Percentiles rank a stretch among this genome's conserved stretches.
Conservation (phyloP, 2,113 vertebrate species). For the Promerops cafer region DNA sequence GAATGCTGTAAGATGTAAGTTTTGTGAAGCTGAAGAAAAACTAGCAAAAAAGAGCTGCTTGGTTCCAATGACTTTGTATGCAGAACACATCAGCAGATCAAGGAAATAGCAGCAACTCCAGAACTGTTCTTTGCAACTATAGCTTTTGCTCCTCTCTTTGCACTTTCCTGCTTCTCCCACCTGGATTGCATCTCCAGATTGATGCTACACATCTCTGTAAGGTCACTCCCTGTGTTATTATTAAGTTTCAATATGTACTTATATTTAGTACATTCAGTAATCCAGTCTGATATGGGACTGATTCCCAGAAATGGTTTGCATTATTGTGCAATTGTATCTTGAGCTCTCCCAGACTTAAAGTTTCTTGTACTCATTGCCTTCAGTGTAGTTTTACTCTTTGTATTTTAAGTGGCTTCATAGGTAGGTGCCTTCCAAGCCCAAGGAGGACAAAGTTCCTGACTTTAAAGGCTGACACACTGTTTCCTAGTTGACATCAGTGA, state of each 20-base stretch:
- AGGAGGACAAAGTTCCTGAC: neutral
- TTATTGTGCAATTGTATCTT: neutral
- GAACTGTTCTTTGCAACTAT: neutral
- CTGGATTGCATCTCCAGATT: neutral
- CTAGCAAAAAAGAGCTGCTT: neutral
- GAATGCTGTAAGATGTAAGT: neutral
- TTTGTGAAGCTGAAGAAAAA: neutral
- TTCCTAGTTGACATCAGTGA: neutral
- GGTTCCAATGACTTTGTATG: neutral
- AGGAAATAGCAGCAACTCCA: neutral
- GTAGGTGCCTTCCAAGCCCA: neutral
- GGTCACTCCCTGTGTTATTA: neutral
- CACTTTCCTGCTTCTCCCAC: neutral
- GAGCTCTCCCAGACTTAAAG: neutral
- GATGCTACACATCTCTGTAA: neutral
- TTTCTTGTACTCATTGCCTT: neutral
- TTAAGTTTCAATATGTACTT: conserved; percentile 2
- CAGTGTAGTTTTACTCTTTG: neutral
- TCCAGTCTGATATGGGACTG: neutral
- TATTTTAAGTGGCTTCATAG: neutral
- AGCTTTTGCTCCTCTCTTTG: neutral
- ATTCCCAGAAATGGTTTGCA: conserved; percentile 9
- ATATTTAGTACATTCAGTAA: neutral
- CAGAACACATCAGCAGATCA: neutral
- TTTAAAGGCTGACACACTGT: neutral